A percentile compares a stretch with the other conserved stretches of the same genome.
phyloP scores from a whole-genome alignment of 2,797 vertebrate genomes.

The Cygnus olor region DNA sequence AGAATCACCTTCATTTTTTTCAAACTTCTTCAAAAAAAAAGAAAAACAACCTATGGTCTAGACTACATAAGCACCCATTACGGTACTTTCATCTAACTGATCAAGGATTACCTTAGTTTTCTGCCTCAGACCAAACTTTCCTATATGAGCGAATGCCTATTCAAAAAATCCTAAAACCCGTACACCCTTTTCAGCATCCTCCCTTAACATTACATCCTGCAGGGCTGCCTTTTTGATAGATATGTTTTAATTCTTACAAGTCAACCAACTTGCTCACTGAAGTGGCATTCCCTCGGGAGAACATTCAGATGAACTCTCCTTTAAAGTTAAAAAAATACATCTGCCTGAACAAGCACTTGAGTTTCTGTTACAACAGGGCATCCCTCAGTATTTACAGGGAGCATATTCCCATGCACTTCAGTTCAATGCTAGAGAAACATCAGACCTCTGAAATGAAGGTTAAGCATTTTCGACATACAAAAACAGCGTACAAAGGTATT shows the following conservation, averaged over 20 bases:
- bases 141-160: background rate
- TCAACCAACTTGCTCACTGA: background rate
- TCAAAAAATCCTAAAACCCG: background rate
- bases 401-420: background rate
- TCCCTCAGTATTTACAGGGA: background rate
- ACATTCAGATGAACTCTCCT: background rate
- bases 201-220: background rate
- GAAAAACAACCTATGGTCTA: background rate
- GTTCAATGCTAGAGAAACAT: conserved; percentile 12
- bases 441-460: conserved; percentile 3
- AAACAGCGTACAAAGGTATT: background rate
- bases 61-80: background rate
- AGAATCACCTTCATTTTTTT: background rate
- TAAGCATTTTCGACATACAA: background rate
- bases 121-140: background rate
- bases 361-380: background rate
- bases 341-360: conserved; percentile 5
- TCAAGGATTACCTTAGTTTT: background rate
- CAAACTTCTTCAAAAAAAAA: background rate
- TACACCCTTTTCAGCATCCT: background rate
- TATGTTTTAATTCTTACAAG: background rate
- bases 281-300: background rate
- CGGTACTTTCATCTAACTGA: background rate
- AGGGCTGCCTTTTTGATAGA: background rate
- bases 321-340: background rate